Conservation (phyloP, 1,140 invertebrate genomes). For the Zaprionus africanus region DNA sequence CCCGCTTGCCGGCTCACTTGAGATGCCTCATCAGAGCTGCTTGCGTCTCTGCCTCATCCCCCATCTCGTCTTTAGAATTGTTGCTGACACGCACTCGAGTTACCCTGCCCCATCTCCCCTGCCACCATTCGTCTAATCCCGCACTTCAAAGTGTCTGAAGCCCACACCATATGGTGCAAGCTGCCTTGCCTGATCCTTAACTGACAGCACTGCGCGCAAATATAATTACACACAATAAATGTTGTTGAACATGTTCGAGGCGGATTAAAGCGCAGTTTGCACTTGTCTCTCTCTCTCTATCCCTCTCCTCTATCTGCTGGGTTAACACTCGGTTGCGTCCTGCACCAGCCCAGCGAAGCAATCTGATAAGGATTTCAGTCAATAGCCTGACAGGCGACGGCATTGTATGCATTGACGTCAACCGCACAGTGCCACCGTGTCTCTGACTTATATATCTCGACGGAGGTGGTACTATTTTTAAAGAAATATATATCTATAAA, state of each 20-base stretch:
- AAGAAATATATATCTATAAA: too few species aligned
- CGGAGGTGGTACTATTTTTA: too few species aligned
- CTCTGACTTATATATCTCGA: too few species aligned
- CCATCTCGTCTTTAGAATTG: constrained; percentile 49
- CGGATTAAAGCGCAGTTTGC: constrained; percentile 27
- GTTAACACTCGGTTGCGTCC: constrained; percentile 2
- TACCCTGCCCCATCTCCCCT: not conserved
- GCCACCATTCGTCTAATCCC: not conserved
- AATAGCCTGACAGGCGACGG: constrained; percentile 33
- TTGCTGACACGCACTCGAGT: constrained; percentile 62
- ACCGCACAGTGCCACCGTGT: not conserved
- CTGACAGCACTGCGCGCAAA: constrained; percentile 59
- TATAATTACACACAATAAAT: constrained; percentile 64
- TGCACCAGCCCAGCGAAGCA: not conserved
- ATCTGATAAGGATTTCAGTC: constrained; percentile 54
- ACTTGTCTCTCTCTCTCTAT: not conserved
- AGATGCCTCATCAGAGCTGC: constrained; percentile 71
- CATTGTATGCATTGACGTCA: constrained; percentile 32
- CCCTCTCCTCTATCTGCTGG: not conserved
- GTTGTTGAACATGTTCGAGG: constrained; percentile 19
- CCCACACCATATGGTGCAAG: constrained; percentile 17
- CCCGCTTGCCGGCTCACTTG: constrained; percentile 58
- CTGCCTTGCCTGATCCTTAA: not conserved
- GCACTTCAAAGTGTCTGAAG: constrained; percentile 23
- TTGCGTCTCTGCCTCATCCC: not conserved